Conservation (phyloP, 2,113 vertebrate genomes). For the Corythoichthys haematopterus region DNA sequence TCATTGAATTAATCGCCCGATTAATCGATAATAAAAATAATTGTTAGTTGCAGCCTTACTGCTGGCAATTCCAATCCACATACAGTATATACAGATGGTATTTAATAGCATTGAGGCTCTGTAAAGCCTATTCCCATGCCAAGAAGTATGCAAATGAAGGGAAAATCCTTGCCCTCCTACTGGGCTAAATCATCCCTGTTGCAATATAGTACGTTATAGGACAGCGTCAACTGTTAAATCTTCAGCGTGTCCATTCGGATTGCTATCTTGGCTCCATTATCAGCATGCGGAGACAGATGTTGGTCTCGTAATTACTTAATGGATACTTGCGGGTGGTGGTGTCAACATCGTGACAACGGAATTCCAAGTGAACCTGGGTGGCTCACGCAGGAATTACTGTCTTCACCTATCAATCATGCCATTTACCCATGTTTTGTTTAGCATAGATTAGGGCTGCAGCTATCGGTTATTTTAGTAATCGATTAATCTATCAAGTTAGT, state of each 20-base stretch:
- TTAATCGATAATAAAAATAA: too few species aligned
- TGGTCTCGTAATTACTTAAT: constrained; percentile 11
- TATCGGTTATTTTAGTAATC: too few species aligned
- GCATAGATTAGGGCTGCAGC: constrained; percentile 15
- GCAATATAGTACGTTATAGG: constrained; percentile 13
- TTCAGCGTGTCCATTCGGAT: constrained; percentile 25
- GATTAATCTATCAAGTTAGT: too few species aligned
- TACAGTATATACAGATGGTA: not conserved
- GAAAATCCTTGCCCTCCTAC: constrained; percentile 32
- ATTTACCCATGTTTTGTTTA: not conserved
- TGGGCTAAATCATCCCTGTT: constrained; percentile 4
- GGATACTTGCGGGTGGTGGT: constrained; percentile 11
- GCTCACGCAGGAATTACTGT: constrained; percentile 10
- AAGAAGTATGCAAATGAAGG: constrained; percentile 39
- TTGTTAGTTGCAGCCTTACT: too few species aligned
- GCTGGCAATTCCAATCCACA: too few species aligned
- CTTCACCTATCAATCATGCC: not conserved
- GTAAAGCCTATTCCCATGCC: constrained; percentile 22
- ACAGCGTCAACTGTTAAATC: constrained; percentile 22
- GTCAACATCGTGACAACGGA: not conserved
- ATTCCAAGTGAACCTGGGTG: not conserved
- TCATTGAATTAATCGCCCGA: too few species aligned
- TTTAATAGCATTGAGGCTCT: constrained; percentile 28
- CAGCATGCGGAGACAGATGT: not conserved
- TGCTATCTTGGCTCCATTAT: constrained; percentile 26